Percentiles rank a stretch among this genome's conserved stretches.
Evolutionary conservation across 2,888 invertebrate species (phyloP).

Genomic region (Hartigia nigra): DNA sequence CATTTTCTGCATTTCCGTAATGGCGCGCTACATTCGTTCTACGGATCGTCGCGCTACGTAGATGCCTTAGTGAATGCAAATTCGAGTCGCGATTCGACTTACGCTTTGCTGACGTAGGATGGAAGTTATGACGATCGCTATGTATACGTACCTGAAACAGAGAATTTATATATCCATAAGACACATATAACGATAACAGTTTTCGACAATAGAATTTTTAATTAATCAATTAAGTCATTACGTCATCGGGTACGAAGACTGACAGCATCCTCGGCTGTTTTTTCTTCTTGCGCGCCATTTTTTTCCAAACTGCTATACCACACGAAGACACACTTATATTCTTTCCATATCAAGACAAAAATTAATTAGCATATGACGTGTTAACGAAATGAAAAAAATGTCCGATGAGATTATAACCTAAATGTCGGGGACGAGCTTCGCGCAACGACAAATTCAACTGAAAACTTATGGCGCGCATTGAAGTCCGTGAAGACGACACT

Average conservation of each 20-base stretch:
- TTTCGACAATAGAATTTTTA: background rate
- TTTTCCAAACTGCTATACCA: slow-evolving; percentile 8
- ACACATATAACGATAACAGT: background rate
- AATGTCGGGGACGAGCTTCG: slow-evolving; percentile 30
- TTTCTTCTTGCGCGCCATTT: slow-evolving; percentile 58
- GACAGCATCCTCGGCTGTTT: slow-evolving; percentile 59
- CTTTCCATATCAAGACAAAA: background rate
- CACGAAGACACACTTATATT: background rate
- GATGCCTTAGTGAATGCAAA: background rate
- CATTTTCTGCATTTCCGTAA: background rate
- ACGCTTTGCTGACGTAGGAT: background rate
- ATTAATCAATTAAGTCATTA: slow-evolving; percentile 22
- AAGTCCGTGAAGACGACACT: slow-evolving; percentile 25
- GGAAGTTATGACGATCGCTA: background rate
- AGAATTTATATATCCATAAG: slow-evolving; percentile 17
- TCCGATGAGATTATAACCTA: slow-evolving; percentile 28
- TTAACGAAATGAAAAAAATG: background rate
- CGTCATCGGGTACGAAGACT: slow-evolving; percentile 59
- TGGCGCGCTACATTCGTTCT: background rate
- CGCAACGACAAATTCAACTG: slow-evolving; percentile 33
- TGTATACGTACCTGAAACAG: slow-evolving; percentile 52
- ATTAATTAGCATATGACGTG: background rate
- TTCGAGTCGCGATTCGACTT: background rate
- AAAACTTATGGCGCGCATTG: slow-evolving; percentile 29
- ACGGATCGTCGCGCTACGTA: background rate